phyloP scores from a whole-genome alignment of 2,113 vertebrate species.

The Irena cyanogastra region DNA sequence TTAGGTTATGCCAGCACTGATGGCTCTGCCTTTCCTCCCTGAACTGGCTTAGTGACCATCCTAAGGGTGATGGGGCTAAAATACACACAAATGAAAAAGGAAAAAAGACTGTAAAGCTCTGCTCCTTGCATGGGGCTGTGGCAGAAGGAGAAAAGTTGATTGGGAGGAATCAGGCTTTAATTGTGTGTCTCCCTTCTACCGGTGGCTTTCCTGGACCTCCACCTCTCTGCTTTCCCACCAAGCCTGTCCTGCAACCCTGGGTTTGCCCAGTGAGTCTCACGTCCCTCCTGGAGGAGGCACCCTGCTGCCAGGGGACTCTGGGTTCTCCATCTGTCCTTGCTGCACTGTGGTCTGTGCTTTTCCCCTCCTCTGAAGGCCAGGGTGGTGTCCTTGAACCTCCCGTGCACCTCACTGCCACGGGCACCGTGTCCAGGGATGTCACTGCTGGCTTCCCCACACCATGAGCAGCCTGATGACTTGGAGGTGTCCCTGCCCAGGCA shows the following conservation, averaged over 20 bases:
- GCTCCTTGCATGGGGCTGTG: not conserved
- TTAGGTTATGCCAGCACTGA: not conserved
- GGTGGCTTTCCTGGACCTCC: not conserved
- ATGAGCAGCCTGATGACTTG: not conserved
- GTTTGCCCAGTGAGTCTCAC: not conserved
- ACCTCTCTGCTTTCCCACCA: not conserved
- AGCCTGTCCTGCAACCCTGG: not conserved
- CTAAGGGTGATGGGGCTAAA: not conserved
- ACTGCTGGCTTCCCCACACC: not conserved
- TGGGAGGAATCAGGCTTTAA: not conserved
- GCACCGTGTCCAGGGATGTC: not conserved
- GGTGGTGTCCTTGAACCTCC: not conserved
- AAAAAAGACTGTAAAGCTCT: not conserved
- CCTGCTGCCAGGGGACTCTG: not conserved
- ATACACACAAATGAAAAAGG: not conserved
- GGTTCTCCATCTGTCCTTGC: not conserved
- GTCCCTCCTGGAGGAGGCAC: not conserved
- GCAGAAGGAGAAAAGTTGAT: not conserved
- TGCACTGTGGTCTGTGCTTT: not conserved
- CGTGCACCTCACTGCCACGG: accelerated
- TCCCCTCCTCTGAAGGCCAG: not conserved
- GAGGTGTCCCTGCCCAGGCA: not conserved
- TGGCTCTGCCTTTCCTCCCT: not conserved
- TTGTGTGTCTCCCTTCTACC: not conserved
- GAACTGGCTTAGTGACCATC: not conserved